These are phyloP conservation scores for Listrodromus nycthemerus DNA, from an alignment of 2,888 invertebrate genomes.

Conservation along the genomic window DNA sequence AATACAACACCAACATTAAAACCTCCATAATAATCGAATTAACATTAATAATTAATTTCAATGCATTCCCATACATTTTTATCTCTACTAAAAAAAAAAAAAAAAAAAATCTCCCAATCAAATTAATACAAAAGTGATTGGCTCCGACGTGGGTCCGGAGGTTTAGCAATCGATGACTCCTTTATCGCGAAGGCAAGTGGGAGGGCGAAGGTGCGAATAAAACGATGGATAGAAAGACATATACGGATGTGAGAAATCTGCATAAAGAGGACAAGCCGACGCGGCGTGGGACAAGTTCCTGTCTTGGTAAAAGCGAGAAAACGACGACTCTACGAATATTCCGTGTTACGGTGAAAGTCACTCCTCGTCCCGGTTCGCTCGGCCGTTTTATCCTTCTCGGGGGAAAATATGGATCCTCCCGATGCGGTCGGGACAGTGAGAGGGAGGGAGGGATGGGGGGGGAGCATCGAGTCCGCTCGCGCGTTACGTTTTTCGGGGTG, in stretches of 20 bases:
- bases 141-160: slow-evolving; percentile 24
- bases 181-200: slow-evolving; percentile 53
- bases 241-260: slow-evolving; percentile 1
- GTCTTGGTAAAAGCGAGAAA: not conserved
- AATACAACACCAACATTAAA: no score
- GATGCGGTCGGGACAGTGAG: not conserved
- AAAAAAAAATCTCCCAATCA: no score
- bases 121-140: no score
- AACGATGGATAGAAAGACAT: slow-evolving; percentile 45
- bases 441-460: not conserved
- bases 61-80: no score
- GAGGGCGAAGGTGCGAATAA: slow-evolving; percentile 80
- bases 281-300: slow-evolving; percentile 21
- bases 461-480: slow-evolving; percentile 6
- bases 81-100: no score
- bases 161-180: slow-evolving; percentile 63
- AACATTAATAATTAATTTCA: no score
- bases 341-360: slow-evolving; percentile 48
- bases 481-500: slow-evolving; percentile 47
- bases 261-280: slow-evolving; percentile 14
- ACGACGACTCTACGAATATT: slow-evolving; percentile 3
- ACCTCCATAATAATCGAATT: no score
- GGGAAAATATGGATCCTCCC: slow-evolving; percentile 8
- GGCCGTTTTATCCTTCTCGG: not conserved
- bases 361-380: slow-evolving; percentile 46